Percentiles rank a stretch among this genome's conserved stretches.
Conservation (phyloP, 2,888 invertebrate species). For the Spatulosminthurus flaviceps region DNA sequence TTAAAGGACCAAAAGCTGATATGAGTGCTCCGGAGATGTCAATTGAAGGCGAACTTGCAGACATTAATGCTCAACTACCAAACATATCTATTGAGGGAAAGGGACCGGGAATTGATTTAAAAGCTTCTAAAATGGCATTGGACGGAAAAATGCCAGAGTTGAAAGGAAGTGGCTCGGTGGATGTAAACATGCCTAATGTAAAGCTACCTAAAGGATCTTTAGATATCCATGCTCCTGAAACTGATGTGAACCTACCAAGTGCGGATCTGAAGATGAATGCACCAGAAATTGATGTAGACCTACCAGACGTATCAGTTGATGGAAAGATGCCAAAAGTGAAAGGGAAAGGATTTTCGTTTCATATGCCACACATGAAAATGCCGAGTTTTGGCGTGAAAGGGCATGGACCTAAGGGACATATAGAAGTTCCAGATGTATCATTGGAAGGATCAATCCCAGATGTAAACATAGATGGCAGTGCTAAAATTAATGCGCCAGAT, state of each 20-base stretch:
- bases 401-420: background rate
- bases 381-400: background rate
- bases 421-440: background rate
- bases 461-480: background rate
- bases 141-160: background rate
- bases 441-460: background rate
- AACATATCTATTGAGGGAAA: too few relatives aligned
- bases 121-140: background rate
- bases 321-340: background rate
- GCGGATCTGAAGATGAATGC: background rate
- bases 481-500: conserved; percentile 21
- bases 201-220: background rate
- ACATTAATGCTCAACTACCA: too few relatives aligned
- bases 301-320: background rate
- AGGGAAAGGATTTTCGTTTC: background rate
- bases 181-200: conserved; percentile 22
- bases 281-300: background rate
- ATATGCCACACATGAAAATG: too few relatives aligned
- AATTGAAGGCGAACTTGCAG: too few relatives aligned
- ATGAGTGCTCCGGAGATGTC: too few relatives aligned
- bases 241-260: background rate
- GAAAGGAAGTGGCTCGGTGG: background rate
- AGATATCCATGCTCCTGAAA: background rate
- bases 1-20: background rate
- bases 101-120: too few relatives aligned